These are phyloP conservation scores for Cynoglossus semilaevis DNA, from an alignment of 2,113 vertebrate genomes.

Conservation along the genomic window DNA sequence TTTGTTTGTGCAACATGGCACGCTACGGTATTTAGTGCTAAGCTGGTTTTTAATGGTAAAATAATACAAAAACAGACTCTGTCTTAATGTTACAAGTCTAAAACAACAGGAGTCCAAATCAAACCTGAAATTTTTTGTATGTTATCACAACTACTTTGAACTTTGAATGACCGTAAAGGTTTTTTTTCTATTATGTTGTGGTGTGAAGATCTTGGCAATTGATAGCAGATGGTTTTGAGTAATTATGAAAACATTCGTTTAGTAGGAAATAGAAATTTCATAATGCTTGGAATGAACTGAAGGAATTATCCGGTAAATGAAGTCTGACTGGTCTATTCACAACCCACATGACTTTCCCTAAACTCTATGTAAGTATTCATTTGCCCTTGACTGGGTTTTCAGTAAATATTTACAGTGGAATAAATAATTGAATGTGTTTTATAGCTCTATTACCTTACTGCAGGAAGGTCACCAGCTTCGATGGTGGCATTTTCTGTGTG, in stretches of 20 bases:
- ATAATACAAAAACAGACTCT: too few species aligned
- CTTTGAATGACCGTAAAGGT: too few species aligned
- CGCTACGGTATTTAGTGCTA: too few species aligned
- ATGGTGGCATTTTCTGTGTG: too few species aligned
- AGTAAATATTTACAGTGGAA: background rate
- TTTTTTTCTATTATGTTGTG: slow-evolving; percentile 42
- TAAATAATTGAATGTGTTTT: background rate
- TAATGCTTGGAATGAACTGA: slow-evolving; percentile 3
- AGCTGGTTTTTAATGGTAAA: too few species aligned
- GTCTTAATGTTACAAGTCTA: too few species aligned
- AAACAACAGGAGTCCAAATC: too few species aligned
- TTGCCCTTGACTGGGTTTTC: slow-evolving; percentile 12
- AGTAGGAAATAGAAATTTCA: slow-evolving; percentile 28
- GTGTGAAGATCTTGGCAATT: slow-evolving; percentile 31
- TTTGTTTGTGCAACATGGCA: too few species aligned
- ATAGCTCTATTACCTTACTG: background rate
- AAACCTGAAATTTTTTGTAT: too few species aligned
- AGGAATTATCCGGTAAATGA: slow-evolving; percentile 24
- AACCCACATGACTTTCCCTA: slow-evolving; percentile 1
- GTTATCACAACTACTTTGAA: too few species aligned
- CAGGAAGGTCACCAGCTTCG: too few species aligned
- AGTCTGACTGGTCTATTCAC: slow-evolving; percentile 10
- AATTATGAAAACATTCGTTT: slow-evolving; percentile 57
- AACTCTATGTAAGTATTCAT: slow-evolving; percentile 6
- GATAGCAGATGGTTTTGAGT: slow-evolving; percentile 21